These are phyloP conservation scores for human (Homo sapiens) DNA, from an alignment of 2,113 vertebrate species.

Conservation along the genomic window DNA sequence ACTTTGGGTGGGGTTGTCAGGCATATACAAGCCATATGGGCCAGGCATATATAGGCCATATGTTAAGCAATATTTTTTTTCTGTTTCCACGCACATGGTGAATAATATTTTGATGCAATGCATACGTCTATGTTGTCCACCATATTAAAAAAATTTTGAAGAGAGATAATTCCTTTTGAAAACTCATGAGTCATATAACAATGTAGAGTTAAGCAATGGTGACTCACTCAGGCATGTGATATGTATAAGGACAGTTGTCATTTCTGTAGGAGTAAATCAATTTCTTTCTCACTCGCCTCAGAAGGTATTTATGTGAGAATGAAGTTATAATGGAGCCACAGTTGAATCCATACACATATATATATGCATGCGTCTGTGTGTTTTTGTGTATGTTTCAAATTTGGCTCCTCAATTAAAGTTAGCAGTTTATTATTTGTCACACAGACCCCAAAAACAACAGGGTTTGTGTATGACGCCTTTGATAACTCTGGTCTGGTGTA, in stretches of 20 bases:
- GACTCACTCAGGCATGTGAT: not conserved
- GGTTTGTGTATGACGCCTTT: not conserved
- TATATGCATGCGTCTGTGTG: not conserved
- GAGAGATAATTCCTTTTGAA: not conserved
- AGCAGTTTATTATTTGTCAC: not conserved
- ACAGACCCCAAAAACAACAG: not conserved
- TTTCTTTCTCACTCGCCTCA: not conserved
- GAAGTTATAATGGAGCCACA: not conserved
- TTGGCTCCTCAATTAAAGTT: not conserved
- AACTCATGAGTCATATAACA: not conserved
- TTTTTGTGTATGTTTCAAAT: not conserved
- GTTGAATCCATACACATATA: not conserved
- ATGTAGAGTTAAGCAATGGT: not conserved
- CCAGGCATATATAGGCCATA: not conserved
- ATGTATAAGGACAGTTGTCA: not conserved
- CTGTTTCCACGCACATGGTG: not conserved
- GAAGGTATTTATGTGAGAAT: not conserved
- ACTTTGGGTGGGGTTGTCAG: not conserved
- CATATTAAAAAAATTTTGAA: not conserved
- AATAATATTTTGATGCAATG: conserved; percentile 8
- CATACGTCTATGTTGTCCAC: not conserved
- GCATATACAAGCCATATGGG: not conserved
- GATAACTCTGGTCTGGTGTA: not conserved
- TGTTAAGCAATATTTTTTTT: not conserved
- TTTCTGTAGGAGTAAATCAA: not conserved